A percentile compares a stretch with the other conserved stretches of the same genome.
These are phyloP conservation scores for Apaloderma vittatum DNA, from an alignment of 2,113 vertebrate species.

Conservation along the genomic window DNA sequence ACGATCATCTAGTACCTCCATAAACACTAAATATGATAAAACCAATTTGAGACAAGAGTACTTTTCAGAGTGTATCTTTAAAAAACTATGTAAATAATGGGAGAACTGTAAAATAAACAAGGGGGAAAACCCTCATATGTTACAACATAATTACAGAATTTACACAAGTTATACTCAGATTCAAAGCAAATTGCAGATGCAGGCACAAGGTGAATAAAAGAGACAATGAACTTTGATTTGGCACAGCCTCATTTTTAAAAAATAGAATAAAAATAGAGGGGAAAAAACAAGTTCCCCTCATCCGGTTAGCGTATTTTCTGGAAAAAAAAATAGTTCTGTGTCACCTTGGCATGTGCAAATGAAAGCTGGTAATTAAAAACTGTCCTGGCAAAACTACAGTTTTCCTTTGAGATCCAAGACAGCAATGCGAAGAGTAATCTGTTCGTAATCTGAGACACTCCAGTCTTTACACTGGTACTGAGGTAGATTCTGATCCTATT, in stretches of 20 bases:
- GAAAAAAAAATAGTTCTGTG: not conserved
- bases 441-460: not conserved
- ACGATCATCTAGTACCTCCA: not conserved
- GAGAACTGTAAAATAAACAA: not conserved
- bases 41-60: not conserved
- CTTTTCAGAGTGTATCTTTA: not conserved
- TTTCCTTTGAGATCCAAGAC: not conserved
- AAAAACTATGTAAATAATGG: not conserved
- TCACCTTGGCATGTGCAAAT: not conserved
- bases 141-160: not conserved
- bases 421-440: not conserved
- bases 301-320: not conserved
- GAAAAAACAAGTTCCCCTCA: not conserved
- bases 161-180: not conserved
- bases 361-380: not conserved
- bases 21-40: not conserved
- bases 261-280: not conserved
- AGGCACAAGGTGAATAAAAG: not conserved
- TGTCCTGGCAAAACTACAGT: not conserved
- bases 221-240: not conserved
- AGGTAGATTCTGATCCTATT: not conserved
- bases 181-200: not conserved
- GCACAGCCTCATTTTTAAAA: not conserved
- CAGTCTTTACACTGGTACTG: not conserved
- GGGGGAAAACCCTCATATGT: rapidly evolving